Conservation (phyloP, 2,113 vertebrate species). For the Desmodus rotundus region DNA sequence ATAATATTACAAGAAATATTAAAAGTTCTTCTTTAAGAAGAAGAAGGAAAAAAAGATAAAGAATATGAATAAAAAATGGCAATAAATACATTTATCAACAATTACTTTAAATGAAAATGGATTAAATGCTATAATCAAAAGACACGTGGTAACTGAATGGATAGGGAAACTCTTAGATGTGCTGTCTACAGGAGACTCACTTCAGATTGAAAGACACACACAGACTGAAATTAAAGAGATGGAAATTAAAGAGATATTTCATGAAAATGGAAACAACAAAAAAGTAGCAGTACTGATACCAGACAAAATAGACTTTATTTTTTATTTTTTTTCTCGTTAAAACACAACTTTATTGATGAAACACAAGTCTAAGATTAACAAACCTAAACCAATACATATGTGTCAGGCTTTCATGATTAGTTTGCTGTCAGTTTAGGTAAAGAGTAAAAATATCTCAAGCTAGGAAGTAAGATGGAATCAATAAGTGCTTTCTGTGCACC, state of each 20-base stretch:
- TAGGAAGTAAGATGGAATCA: slow-evolving; percentile 31
- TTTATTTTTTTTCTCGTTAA: neutral
- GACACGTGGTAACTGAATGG: too few species aligned
- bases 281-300: too few species aligned
- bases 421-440: slow-evolving; percentile 34
- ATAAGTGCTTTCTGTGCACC: slow-evolving; percentile 24
- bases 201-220: too few species aligned
- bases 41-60: neutral
- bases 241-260: too few species aligned
- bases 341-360: slow-evolving; percentile 65
- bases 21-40: neutral
- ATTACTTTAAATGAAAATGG: too few species aligned
- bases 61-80: too few species aligned
- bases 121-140: too few species aligned
- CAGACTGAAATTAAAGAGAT: too few species aligned
- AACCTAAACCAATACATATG: slow-evolving; percentile 62
- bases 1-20: neutral
- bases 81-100: too few species aligned
- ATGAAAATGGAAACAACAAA: too few species aligned
- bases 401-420: slow-evolving; percentile 45
- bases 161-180: too few species aligned
- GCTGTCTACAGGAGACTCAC: too few species aligned
- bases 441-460: slow-evolving; percentile 47
- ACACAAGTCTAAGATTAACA: slow-evolving; percentile 37
- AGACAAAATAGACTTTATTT: neutral